These are phyloP conservation scores for Watsonalla cultraria DNA, from an alignment of 2,888 invertebrate genomes.

Conservation along the genomic window DNA sequence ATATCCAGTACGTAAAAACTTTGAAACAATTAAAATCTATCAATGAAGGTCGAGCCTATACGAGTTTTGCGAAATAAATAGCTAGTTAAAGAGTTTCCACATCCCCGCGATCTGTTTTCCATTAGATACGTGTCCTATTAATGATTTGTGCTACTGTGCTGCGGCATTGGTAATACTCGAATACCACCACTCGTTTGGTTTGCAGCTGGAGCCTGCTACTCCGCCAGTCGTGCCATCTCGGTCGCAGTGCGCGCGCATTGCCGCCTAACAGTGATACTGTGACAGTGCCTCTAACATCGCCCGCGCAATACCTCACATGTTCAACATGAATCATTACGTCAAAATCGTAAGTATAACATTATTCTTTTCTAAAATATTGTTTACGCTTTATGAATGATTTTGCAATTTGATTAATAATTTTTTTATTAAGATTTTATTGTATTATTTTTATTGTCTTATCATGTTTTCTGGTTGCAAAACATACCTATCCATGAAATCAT, in stretches of 20 bases:
- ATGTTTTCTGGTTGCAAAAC: no score
- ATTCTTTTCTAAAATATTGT: constrained; percentile 5
- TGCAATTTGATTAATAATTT: no score
- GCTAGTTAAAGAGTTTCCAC: constrained; percentile 19
- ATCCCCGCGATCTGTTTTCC: constrained; percentile 27
- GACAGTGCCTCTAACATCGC: constrained; percentile 45
- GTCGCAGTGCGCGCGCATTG: constrained; percentile 47
- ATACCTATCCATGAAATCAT: no score
- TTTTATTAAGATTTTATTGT: no score
- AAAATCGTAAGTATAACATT: constrained; percentile 58
- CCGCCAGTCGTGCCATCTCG: constrained; percentile 14
- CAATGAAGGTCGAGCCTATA: constrained; percentile 39
- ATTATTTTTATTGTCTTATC: no score
- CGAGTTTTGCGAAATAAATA: constrained; percentile 27
- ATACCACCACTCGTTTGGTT: constrained; percentile 58
- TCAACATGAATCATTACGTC: constrained; percentile 60
- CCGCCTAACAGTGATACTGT: constrained; percentile 49
- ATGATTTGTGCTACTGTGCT: constrained; percentile 19
- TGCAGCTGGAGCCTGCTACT: constrained; percentile 46
- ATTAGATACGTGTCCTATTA: constrained; percentile 49
- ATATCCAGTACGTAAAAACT: constrained; percentile 57
- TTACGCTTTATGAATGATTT: background rate
- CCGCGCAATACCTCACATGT: constrained; percentile 16
- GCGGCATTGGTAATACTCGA: constrained; percentile 48
- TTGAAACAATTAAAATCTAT: constrained; percentile 25